A percentile compares a stretch with the other conserved stretches of the same genome.
These are phyloP conservation scores for Lithobates sylvaticus DNA, from an alignment of 2,797 vertebrate genomes.

Conservation along the genomic window DNA sequence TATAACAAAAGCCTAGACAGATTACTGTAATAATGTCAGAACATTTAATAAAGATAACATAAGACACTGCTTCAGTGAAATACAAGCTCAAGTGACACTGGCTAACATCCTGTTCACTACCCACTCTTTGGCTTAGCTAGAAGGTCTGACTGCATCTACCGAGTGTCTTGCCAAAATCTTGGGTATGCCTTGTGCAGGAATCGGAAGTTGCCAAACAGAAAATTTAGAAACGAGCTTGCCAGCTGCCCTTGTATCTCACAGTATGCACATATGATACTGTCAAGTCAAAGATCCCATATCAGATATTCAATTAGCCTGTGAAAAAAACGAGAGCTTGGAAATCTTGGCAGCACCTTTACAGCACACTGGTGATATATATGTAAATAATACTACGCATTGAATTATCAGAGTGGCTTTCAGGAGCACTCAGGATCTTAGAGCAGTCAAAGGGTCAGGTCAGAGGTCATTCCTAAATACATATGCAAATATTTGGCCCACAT, in stretches of 20 bases:
- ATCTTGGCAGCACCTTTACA: constrained; percentile 71
- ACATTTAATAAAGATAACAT: constrained; percentile 57
- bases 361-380: constrained; percentile 58
- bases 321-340: constrained; percentile 53
- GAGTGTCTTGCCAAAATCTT: constrained; percentile 68
- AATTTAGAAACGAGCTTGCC: constrained; percentile 68
- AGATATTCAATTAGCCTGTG: constrained; percentile 73
- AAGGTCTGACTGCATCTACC: constrained; percentile 66
- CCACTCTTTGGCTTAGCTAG: constrained; percentile 63
- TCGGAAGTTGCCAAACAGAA: constrained; percentile 73
- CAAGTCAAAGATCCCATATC: constrained; percentile 67
- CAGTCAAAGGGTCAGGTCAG: constrained; percentile 29
- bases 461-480: constrained; percentile 39
- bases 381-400: constrained; percentile 67
- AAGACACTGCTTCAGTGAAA: constrained; percentile 62
- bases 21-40: constrained; percentile 41
- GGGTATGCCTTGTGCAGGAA: constrained; percentile 64
- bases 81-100: constrained; percentile 63
- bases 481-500: constrained; percentile 3
- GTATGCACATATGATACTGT: constrained; percentile 66
- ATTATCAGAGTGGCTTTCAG: constrained; percentile 59
- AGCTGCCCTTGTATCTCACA: constrained; percentile 70
- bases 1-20: not conserved
- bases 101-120: constrained; percentile 67
- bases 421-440: constrained; percentile 62